A percentile compares a stretch with the other conserved stretches of the same genome.
Conservation (phyloP, 1,140 invertebrate species). For the Chironomus tepperi region DNA sequence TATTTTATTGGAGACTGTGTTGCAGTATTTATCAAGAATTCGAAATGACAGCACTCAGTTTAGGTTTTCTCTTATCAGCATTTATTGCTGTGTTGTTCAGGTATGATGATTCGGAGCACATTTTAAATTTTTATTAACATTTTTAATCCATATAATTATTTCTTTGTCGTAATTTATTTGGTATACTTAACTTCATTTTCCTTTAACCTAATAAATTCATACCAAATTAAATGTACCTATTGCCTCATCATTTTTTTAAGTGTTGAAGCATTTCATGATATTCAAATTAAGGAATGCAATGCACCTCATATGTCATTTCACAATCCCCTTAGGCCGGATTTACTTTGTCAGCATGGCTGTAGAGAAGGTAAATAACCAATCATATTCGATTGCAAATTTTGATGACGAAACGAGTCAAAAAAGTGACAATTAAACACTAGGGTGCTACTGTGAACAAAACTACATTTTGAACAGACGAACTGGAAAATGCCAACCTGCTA, state of each 20-base stretch:
- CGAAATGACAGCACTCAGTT: background rate
- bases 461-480: background rate
- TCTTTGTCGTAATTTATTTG: background rate
- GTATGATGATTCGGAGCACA: background rate
- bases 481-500: background rate
- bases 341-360: background rate
- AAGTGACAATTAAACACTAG: background rate
- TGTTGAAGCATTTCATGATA: constrained; percentile 2
- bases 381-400: background rate
- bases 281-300: constrained; percentile 9
- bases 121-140: background rate
- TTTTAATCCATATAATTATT: too few species aligned
- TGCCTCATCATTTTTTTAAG: background rate
- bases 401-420: background rate
- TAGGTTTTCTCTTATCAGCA: background rate
- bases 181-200: background rate
- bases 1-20: background rate
- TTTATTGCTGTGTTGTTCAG: background rate
- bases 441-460: background rate
- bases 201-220: background rate
- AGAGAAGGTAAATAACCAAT: background rate
- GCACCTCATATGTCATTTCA: constrained; percentile 1
- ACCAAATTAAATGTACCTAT: background rate
- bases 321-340: constrained; percentile 11
- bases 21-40: background rate